Base-by-base conservation (phyloP, 2,888 invertebrate species). In the Suillia variegata region DNA sequence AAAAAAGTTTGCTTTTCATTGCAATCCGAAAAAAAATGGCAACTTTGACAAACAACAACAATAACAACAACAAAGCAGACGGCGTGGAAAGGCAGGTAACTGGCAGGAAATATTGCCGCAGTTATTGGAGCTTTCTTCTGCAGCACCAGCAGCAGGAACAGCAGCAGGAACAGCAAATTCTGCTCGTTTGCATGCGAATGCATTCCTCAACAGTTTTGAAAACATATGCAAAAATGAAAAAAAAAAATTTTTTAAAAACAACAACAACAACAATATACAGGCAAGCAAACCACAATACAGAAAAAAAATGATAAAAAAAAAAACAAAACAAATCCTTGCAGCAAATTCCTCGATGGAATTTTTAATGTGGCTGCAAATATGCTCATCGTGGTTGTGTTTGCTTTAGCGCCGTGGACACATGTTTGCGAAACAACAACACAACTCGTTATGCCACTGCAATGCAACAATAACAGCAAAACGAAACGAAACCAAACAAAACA, bases 41-140 rank as follows among this genome's bases (percentile, higher is more conserved):
- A 74, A 72, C 72, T 73, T 73, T 71, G 72, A 71, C 71, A 73
- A 73, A 74, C 72, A 74, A 65, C 70, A 67, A 66, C 59, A 67
- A n/a, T n/a, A n/a, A n/a, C n/a, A n/a, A 61, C 24, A 49, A 48
- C 45, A 56, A 56, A 60, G 26, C 47, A 61, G 42, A 33, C 54
- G 31, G 13, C 38, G 3, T 8, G n/a, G 13, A 38, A 38, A 8
- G n/a, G n/a, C n/a, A 13, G 4, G 10, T 4, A 13, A n/a, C 38
- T 13, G 38, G 21, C 34, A 52, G 49, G 56, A 61, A 57, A 22
- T n/a, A 34, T 18, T 53, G 50, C 51, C 55, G 50, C 33, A 12
- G 24, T 42, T 58, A 53, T 45, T 33, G 18, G 12, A 38, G 20
- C 52, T 12, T 2, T 24, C 22, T 33, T 15, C 50, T 56, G 31